A percentile compares a stretch with the other conserved stretches of the same genome.
Evolutionary conservation across 2,113 vertebrate genomes (phyloP).

Genomic region (Xiphophorus hellerii): DNA sequence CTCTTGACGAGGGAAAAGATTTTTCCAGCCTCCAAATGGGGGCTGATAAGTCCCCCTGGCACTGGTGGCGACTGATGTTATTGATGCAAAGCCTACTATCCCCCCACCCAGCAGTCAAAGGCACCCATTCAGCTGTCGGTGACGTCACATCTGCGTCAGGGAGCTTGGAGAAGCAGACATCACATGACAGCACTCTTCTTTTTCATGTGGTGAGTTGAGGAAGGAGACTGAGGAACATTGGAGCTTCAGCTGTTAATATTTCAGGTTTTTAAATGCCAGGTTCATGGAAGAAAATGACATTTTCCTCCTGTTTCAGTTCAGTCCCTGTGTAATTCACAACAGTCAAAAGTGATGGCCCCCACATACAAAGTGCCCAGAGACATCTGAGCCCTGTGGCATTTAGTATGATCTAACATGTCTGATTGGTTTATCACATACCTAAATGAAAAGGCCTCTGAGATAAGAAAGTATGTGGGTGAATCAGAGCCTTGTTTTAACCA

Average conservation of each 20-base stretch:
- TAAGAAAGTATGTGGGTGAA: constrained; percentile 63
- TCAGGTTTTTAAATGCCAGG: constrained; percentile 8
- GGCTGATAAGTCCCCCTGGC: constrained; percentile 19
- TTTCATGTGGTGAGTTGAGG: constrained; percentile 52
- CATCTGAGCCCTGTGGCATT: constrained; percentile 21
- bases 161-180: constrained; percentile 58
- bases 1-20: constrained; percentile 11
- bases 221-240: not conserved
- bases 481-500: constrained; percentile 57
- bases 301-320: not conserved
- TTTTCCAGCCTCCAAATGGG: constrained; percentile 17
- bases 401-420: constrained; percentile 23
- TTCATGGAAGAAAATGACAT: not conserved
- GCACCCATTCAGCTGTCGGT: constrained; percentile 59
- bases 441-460: constrained; percentile 50
- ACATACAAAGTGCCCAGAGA: not conserved
- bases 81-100: constrained; percentile 31
- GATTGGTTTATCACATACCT: constrained; percentile 68
- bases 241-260: constrained; percentile 21
- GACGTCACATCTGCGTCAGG: constrained; percentile 73
- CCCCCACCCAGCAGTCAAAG: constrained; percentile 48
- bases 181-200: constrained; percentile 71
- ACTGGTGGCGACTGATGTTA: constrained; percentile 41
- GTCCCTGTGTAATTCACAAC: not conserved
- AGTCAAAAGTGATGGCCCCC: not conserved